Evolutionary conservation across 2,797 vertebrate genomes (phyloP).

Genomic region (Podarcis siculus): DNA sequence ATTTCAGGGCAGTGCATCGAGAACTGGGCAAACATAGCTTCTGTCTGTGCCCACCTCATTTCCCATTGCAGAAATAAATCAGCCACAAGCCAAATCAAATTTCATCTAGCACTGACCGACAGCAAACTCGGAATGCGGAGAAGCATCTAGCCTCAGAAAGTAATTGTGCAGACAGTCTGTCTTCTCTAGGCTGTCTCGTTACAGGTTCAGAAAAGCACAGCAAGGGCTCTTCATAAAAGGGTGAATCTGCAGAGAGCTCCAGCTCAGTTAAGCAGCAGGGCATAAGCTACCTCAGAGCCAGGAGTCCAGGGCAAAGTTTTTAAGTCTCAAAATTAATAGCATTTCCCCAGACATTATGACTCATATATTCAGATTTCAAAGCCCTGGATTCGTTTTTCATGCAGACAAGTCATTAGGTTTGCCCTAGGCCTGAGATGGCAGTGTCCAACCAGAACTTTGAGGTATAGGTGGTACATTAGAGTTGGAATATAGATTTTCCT

Average conservation of each 20-base stretch:
- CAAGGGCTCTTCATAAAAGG: neutral
- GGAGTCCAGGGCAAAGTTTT: neutral
- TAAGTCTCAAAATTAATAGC: neutral
- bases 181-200: neutral
- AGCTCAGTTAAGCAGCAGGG: neutral
- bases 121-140: neutral
- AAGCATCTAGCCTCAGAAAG: neutral
- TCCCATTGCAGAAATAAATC: neutral
- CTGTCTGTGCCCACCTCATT: neutral
- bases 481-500: neutral
- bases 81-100: conserved; percentile 6
- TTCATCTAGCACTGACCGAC: neutral
- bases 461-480: neutral
- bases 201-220: neutral
- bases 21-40: neutral
- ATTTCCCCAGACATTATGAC: neutral
- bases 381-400: neutral
- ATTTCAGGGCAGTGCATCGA: neutral
- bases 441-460: neutral
- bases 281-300: neutral
- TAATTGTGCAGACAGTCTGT: neutral
- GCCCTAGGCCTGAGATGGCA: neutral
- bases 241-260: neutral
- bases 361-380: neutral
- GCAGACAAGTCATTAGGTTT: neutral